Percentiles rank a stretch among this genome's conserved stretches.
These are phyloP conservation scores for Vanessa tameamea DNA, from an alignment of 1,140 invertebrate genomes.

Conservation along the genomic window DNA sequence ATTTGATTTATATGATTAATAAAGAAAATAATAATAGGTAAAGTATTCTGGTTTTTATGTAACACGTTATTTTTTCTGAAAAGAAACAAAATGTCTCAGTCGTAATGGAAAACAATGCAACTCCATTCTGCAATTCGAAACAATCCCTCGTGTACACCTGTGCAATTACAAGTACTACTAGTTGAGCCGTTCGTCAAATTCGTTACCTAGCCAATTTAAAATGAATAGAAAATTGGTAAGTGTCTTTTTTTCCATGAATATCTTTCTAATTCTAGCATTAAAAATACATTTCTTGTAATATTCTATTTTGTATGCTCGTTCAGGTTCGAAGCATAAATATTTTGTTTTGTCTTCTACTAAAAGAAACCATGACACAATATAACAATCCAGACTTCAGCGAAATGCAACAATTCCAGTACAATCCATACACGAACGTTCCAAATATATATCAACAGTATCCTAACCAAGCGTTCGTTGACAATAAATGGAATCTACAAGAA, in stretches of 20 bases:
- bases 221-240: slow-evolving; percentile 28
- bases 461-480: slow-evolving; percentile 28
- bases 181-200: neutral
- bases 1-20: no score
- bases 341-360: slow-evolving; percentile 9
- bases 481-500: slow-evolving; percentile 29
- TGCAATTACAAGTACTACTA: neutral
- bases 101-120: slow-evolving; percentile 12
- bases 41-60: neutral
- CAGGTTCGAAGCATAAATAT: slow-evolving; percentile 10
- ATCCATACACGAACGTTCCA: slow-evolving; percentile 26
- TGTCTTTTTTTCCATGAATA: no score
- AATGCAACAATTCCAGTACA: slow-evolving; percentile 30
- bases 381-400: slow-evolving; percentile 2
- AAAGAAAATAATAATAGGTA: no score
- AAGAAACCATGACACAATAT: slow-evolving; percentile 18
- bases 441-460: slow-evolving; percentile 20
- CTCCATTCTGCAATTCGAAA: neutral
- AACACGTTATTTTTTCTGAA: neutral
- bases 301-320: neutral
- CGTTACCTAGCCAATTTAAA: neutral
- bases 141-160: slow-evolving; percentile 4
- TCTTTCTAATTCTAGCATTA: neutral
- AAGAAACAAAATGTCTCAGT: neutral
- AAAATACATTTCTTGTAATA: neutral